Evolutionary conservation across 2,797 vertebrate species (phyloP).

Genomic region (Podarcis lilfordi): DNA sequence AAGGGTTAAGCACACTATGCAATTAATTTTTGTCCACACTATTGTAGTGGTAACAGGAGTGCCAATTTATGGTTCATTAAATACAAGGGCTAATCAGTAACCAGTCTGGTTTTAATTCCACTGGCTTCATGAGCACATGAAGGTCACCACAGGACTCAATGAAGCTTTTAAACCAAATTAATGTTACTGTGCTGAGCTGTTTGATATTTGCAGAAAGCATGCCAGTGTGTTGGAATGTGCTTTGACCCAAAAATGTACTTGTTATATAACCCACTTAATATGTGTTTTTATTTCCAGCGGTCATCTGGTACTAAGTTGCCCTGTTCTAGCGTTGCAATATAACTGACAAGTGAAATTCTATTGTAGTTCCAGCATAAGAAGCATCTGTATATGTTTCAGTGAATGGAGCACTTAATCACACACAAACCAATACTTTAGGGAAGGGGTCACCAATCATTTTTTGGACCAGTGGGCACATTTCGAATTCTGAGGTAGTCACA

Average conservation of each 20-base stretch:
- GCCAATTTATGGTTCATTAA: slow-evolving; percentile 16
- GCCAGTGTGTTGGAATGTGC: not conserved
- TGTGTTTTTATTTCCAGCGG: slow-evolving; percentile 1
- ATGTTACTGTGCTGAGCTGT: not conserved
- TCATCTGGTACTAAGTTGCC: not conserved
- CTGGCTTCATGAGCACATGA: not conserved
- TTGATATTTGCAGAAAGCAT: not conserved
- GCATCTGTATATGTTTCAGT: not conserved
- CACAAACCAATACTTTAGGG: no score
- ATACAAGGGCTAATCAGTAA: slow-evolving; percentile 6
- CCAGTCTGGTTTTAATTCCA: slow-evolving; percentile 23
- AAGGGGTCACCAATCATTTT: no score
- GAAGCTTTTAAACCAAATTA: not conserved
- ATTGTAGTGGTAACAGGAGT: not conserved
- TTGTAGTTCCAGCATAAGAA: not conserved
- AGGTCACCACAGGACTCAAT: not conserved
- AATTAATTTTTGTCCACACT: not conserved
- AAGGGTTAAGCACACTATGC: not conserved
- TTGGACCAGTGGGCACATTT: no score
- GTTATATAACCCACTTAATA: not conserved
- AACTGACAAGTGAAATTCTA: not conserved
- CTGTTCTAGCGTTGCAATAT: not conserved
- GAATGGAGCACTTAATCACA: not conserved
- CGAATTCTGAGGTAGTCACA: no score
- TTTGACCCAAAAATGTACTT: not conserved